Percentiles rank a stretch among this genome's conserved stretches.
Evolutionary conservation across 2,888 invertebrate species (phyloP).

Genomic region (Amblyjoppa fuscipennis): DNA sequence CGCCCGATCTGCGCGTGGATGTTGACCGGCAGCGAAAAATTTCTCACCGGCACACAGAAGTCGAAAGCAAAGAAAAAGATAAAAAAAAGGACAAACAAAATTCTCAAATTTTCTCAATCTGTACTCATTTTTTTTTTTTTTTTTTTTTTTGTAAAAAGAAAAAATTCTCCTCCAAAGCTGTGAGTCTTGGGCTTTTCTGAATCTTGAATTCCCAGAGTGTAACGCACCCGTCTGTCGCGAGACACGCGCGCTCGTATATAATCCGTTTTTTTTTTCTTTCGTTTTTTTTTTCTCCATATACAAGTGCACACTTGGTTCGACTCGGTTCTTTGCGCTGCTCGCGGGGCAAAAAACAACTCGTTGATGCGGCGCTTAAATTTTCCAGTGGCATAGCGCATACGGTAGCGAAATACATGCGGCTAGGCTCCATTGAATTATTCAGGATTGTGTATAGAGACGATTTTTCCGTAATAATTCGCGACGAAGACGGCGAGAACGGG

Average conservation of each 20-base stretch:
- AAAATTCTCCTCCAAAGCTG: not conserved
- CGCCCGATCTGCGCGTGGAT: not conserved
- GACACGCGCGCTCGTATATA: slow-evolving; percentile 57
- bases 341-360: slow-evolving; percentile 31
- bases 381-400: slow-evolving; percentile 39
- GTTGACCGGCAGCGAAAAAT: not conserved
- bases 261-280: slow-evolving; percentile 39
- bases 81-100: slow-evolving; percentile 2
- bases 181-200: slow-evolving; percentile 17
- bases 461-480: slow-evolving; percentile 16
- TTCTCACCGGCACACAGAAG: not conserved
- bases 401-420: slow-evolving; percentile 16
- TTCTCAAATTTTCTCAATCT: slow-evolving; percentile 5
- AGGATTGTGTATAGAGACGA: slow-evolving; percentile 13
- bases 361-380: slow-evolving; percentile 52
- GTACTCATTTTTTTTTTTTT: not conserved
- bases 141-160: not conserved
- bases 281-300: slow-evolving; percentile 1
- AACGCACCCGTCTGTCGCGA: slow-evolving; percentile 50
- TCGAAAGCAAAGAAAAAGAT: not conserved
- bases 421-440: slow-evolving; percentile 50
- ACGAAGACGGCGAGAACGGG: not conserved
- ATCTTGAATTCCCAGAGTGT: slow-evolving; percentile 31
- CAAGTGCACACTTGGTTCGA: not conserved
- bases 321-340: not conserved